Evolutionary conservation across 1,140 invertebrate species (phyloP), one percentile per base, ranked within the genome.

Genomic region (Lethrus apterus): DNA sequence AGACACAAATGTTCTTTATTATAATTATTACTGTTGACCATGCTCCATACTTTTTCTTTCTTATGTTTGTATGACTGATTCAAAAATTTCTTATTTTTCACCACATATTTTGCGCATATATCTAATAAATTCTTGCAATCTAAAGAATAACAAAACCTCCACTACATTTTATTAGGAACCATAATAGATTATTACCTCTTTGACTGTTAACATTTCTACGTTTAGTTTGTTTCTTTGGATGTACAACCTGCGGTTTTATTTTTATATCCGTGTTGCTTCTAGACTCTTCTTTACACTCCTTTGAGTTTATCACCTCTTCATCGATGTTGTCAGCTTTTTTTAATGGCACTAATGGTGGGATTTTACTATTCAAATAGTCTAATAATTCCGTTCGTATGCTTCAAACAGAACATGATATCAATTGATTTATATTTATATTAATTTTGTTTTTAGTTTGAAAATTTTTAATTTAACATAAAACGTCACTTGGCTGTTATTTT

Each of bases 31-130:
- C 42, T 46, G 31, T 61, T 55, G 2, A 63, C 44, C 15, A 55
- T 23, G 5, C 38, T 52, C 61, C 59, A 63, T n/a, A 52, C 54
- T 23, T 49, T 31, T 2, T 54, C 45, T 23, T 57, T 59, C 36
- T 54, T 55, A 24, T 32, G 29, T 11, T 54, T 41, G 36, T 61
- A 63, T 2, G 42, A 31, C 24, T 45, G 34, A 18, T 52, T 51
- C 13, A 61, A 47, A 7, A 40, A 35, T 5, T 44, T 24, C 26
- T 54, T 34, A 44, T 62, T 57, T 30, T 41, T 46, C 5, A 58
- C 35, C 14, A 63, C 49, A 19, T 51, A 51, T 33, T 44, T 35
- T 0, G 61, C 57, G 26, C 58, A 56, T 20, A 59, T 46, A 23
- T 60, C 55, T n/a, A 57, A 18, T 2, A 63, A 46, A n/a, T 29